A percentile compares a stretch with the other conserved stretches of the same genome.
Conservation (phyloP, 2,113 vertebrate species). For the Pithys albifrons region DNA sequence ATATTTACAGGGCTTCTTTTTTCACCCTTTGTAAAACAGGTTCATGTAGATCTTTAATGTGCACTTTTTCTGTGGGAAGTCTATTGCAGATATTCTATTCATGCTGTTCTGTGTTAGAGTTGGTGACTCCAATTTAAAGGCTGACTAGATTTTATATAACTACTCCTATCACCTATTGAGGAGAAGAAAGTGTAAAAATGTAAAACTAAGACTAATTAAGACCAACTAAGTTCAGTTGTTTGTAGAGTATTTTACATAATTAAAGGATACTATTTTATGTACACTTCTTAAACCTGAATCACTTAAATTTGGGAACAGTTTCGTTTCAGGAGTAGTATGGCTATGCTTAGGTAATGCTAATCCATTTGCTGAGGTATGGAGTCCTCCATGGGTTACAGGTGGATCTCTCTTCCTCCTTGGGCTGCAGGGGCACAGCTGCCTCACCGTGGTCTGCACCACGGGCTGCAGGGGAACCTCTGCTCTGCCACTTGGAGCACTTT, state of each 20-base stretch:
- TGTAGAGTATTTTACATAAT: background rate
- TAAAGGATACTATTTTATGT: background rate
- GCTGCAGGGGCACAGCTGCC: background rate
- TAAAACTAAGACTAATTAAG: background rate
- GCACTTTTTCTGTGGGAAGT: background rate
- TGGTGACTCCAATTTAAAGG: background rate
- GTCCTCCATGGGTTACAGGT: background rate
- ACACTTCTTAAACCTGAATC: background rate
- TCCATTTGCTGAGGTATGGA: background rate
- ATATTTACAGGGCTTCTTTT: background rate
- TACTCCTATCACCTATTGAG: background rate
- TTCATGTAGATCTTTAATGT: background rate
- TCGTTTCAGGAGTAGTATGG: background rate
- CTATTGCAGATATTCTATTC: background rate
- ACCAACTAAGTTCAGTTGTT: background rate
- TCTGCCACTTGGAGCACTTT: background rate
- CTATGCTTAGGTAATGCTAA: background rate
- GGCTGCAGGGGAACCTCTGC: background rate
- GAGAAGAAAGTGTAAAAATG: background rate
- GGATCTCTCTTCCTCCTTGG: background rate
- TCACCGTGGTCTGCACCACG: background rate
- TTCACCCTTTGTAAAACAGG: background rate
- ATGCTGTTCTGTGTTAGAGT: background rate
- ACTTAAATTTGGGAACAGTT: background rate
- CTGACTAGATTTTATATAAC: background rate